These are phyloP conservation scores for Dromaius novaehollandiae DNA, from an alignment of 2,113 vertebrate species.

Conservation along the genomic window DNA sequence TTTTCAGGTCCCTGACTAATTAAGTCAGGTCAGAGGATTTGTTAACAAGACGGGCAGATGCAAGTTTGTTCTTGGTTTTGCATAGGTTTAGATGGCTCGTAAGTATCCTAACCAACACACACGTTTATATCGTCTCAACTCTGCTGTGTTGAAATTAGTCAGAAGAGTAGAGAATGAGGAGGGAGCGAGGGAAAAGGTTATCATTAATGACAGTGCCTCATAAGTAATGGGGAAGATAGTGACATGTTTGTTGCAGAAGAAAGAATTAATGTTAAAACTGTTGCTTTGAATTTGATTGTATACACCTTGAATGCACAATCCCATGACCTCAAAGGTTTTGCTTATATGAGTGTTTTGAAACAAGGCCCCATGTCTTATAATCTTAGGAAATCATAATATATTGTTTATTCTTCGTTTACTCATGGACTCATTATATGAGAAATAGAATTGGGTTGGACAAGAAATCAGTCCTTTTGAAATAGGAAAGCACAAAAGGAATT, in stretches of 20 bases:
- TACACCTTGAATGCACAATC: neutral
- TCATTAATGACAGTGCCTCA: neutral
- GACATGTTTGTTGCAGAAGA: neutral
- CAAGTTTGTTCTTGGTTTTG: neutral
- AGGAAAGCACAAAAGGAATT: neutral
- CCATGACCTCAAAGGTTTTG: neutral
- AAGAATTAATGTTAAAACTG: neutral
- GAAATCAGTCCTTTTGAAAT: neutral
- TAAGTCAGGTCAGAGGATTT: neutral
- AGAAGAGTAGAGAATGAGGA: neutral
- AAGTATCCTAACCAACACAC: neutral
- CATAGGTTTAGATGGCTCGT: neutral
- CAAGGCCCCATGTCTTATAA: accelerated
- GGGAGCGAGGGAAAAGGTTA: neutral
- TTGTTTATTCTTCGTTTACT: neutral
- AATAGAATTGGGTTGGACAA: neutral
- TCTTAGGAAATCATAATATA: neutral
- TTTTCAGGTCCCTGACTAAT: neutral
- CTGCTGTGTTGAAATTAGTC: neutral
- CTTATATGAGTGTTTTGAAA: neutral
- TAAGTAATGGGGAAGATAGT: neutral
- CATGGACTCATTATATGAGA: neutral
- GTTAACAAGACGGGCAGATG: neutral
- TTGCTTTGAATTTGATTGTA: neutral
- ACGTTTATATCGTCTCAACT: neutral